Base-by-base conservation (phyloP, 2,888 invertebrate species). In the Megalurothrips usitatus region DNA sequence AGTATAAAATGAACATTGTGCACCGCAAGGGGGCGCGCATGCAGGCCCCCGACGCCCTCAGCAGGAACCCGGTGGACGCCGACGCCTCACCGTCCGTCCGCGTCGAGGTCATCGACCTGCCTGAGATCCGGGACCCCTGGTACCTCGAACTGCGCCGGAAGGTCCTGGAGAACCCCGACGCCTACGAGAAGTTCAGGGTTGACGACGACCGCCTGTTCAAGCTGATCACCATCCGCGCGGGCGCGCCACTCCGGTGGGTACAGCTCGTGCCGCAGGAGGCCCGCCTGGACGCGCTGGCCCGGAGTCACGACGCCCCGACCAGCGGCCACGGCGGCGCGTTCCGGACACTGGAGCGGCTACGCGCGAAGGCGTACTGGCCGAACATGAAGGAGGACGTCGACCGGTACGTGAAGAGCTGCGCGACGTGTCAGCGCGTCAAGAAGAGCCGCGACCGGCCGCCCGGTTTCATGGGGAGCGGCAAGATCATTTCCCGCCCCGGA, bases 11-110 rank as follows among this genome's bases (percentile, higher is more conserved):
- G 19, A 79, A 34, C 19, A 82, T 84, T 1, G 63, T 78, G n/a
- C 83, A 84, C 52, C 80, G 81, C n/a, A 81, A 83, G 17, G 84
- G 83, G 0, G 52, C 68, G 12, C 6, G 26, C 6, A 79, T 82
- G 58, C 78, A 81, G 10, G 83, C 83, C 58, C 83, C 83, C 0
- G 84, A 84, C 63, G 80, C 80, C 0, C 80, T 83, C 14, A 80
- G 81, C 48, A 34, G 82, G 9, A 49, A 63, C 19, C 63, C 63
- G 10, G 63, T 6, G 6, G 12, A 10, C 6, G 63, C 10, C 19
- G 63, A 63, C n/a, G n/a, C n/a, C n/a, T n/a, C n/a, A n/a, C n/a
- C n/a, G n/a, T n/a, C n/a, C n/a, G n/a, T 19, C 19, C 14, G 19
- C 6, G 63, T 63, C 19, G 11, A 10, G 6, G 14, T 63, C 6